phyloP scores from a whole-genome alignment of 2,113 vertebrate species.

The Bubo bubo region DNA sequence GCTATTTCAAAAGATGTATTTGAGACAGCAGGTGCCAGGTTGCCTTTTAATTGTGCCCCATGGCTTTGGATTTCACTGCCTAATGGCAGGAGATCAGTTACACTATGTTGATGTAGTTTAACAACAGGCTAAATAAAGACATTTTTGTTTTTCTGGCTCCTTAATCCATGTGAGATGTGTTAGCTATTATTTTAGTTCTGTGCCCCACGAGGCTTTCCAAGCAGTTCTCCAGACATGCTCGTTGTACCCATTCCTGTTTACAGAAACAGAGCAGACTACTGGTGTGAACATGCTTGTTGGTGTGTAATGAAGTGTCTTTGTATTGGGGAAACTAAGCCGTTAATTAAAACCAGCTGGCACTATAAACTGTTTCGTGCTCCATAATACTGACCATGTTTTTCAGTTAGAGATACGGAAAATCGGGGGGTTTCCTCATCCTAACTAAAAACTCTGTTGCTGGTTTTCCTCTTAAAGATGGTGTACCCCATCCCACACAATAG shows the following conservation, averaged over 20 bases:
- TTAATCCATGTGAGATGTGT: background rate
- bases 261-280: background rate
- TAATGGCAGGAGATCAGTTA: conserved; percentile 63
- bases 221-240: background rate
- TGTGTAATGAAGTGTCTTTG: conserved; percentile 14
- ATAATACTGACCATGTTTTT: background rate
- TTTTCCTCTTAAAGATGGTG: background rate
- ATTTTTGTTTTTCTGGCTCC: conserved; percentile 21
- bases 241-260: background rate
- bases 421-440: background rate
- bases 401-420: background rate
- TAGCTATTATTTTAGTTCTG: conserved; percentile 13
- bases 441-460: background rate
- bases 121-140: conserved; percentile 26
- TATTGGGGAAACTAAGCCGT: conserved; percentile 7
- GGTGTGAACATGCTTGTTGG: background rate
- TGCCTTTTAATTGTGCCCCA: conserved; percentile 40
- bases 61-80: conserved; percentile 48
- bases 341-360: conserved; percentile 36
- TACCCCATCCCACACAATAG: background rate
- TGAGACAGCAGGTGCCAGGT: conserved; percentile 33
- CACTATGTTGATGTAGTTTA: background rate
- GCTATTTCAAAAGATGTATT: background rate
- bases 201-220: background rate
- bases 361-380: background rate